Evolutionary conservation across 2,797 vertebrate species (phyloP).

Genomic region (Argentina silus): DNA sequence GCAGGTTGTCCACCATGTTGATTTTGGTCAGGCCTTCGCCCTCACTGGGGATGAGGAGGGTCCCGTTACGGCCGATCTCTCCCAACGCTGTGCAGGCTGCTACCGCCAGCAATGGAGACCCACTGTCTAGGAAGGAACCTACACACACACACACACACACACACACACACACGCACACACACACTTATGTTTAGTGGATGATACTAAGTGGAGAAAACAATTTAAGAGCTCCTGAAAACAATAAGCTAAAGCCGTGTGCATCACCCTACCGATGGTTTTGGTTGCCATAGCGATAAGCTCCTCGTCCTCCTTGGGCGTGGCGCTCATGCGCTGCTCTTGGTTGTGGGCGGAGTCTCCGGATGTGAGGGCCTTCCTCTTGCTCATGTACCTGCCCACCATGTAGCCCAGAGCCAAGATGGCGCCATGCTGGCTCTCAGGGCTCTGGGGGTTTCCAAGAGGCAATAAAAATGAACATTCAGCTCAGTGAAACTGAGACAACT

Average conservation of each 20-base stretch:
- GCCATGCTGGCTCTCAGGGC: conserved; percentile 93
- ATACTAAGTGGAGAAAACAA: too few species aligned
- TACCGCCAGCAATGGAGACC: conserved; percentile 84
- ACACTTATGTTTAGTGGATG: too few species aligned
- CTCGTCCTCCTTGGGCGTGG: conserved; percentile 80
- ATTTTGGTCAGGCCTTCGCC: conserved; percentile 92
- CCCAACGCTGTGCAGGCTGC: conserved; percentile 93
- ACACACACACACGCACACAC: background rate
- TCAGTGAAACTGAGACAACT: background rate
- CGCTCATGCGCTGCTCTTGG: conserved; percentile 66
- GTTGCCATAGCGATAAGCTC: conserved; percentile 87
- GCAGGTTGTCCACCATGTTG: conserved; percentile 88
- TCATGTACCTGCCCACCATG: conserved; percentile 92
- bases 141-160: conserved; percentile 22
- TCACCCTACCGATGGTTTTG: conserved; percentile 88
- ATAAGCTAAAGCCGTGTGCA: background rate
- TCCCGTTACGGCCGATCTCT: conserved; percentile 93
- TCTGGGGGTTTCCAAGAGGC: conserved; percentile 73
- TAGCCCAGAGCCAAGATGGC: conserved; percentile 95
- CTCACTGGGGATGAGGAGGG: conserved; percentile 86
- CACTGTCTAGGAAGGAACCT: conserved; percentile 92
- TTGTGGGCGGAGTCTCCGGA: conserved; percentile 65
- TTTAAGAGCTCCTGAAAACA: background rate
- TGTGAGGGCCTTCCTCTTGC: conserved; percentile 78
- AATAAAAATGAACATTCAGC: conserved; percentile 5